A percentile compares a stretch with the other conserved stretches of the same genome.
Conservation (phyloP, 2,797 vertebrate species). For the Cossypha dichroa region DNA sequence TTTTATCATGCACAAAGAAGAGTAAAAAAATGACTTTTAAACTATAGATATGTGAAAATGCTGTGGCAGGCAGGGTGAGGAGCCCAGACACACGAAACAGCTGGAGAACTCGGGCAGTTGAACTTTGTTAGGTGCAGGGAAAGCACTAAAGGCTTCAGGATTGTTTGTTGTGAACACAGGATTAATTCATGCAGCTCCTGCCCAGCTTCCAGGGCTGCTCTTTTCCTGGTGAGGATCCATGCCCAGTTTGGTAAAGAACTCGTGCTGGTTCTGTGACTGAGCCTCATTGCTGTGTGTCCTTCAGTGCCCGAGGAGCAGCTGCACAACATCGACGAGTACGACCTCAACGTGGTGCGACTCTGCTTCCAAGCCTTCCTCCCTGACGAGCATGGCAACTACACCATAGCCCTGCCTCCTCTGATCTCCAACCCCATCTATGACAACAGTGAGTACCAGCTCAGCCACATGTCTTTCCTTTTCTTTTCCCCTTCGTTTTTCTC, state of each 20-base stretch:
- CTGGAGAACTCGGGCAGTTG: background rate
- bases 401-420: constrained; percentile 81
- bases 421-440: constrained; percentile 98
- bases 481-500: background rate
- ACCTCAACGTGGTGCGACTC: constrained; percentile 95
- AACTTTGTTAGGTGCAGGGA: background rate
- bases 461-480: background rate
- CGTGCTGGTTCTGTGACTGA: background rate
- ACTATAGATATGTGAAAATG: rapidly evolving
- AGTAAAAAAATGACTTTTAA: background rate
- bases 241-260: background rate
- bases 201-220: background rate
- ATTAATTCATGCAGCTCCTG: background rate
- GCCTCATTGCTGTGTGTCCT: background rate
- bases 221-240: background rate
- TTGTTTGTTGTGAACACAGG: rapidly evolving
- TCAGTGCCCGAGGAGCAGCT: constrained; percentile 91
- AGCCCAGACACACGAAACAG: background rate
- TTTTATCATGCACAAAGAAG: background rate
- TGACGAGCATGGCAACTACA: constrained; percentile 87
- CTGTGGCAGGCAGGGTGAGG: background rate
- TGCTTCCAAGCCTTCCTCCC: constrained; percentile 95
- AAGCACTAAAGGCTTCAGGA: background rate
- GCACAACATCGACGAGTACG: constrained; percentile 92
- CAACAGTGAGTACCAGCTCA: constrained; percentile 83